Evolutionary conservation across 2,888 invertebrate genomes (phyloP), one percentile per base, ranked within the genome.

Genomic region (Heteromyza rotundicornis): DNA sequence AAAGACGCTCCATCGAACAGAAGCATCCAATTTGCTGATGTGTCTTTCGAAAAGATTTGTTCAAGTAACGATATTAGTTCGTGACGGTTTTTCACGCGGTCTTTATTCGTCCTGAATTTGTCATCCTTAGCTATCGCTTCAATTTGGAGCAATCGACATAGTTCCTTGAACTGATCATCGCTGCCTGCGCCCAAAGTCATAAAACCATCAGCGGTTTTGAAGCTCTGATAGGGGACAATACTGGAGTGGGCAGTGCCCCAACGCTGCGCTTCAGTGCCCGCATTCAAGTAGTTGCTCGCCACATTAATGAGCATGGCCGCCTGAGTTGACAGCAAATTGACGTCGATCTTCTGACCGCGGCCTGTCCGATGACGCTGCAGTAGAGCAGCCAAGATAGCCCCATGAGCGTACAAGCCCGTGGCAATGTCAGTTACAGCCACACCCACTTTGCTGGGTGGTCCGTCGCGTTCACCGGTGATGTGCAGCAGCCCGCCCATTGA

Each of bases 191-290:
- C 96, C 2, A 97, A 85, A 0, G 97, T 93, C 59, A 96, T 86
- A 74, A 91, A 91, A 0, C 92, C 92, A 79, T 95, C 91, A 76
- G 86, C 87, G 0, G 95, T 94, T 75, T 87, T 86, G 76, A 97
- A 98, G 2, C 92, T 89, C 85, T 97, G 91, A 78, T 98, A 98
- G 0, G 98, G 98, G 0, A 98, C 98, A 64, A 98, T 90, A 78
- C 94, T 96, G 63, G 90, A 92, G 80, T 98, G 98, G 0, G 93
- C 93, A 0, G 96, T 96, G n/a, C 98, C 98, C 89, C 91, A 92
- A 56, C 94, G 86, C 62, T 86, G 84, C 0, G 91, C 92, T 73
- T 94, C 93, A 22, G 86, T 86, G 0, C 90, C 91, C 52, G 90
- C 90, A 81, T 98, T 98, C 24, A 98, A 84, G 82, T 93, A 98